Evolutionary conservation across 2,113 vertebrate genomes (phyloP).

Genomic region (Ibidorhyncha struthersii): DNA sequence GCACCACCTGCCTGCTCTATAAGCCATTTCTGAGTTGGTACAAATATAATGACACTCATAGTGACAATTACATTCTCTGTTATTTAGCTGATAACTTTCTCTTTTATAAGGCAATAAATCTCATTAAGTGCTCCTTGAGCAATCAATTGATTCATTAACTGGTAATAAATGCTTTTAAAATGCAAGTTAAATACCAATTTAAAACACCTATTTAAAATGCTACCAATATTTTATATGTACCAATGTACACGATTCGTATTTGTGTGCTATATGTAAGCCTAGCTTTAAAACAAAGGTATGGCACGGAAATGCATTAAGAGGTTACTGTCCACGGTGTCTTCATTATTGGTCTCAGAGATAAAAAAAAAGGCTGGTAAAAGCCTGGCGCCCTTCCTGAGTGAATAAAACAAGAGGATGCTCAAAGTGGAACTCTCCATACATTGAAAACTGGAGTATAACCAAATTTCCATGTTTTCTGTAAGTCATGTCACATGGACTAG

Average conservation of each 20-base stretch:
- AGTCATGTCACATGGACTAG: neutral
- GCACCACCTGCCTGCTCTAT: neutral
- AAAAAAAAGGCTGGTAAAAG: neutral
- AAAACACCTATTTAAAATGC: constrained; percentile 34
- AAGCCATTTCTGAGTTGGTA: neutral
- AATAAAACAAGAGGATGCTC: neutral
- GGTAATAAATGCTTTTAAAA: constrained; percentile 68
- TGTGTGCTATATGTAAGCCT: neutral
- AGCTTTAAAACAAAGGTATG: neutral
- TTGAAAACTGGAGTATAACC: neutral
- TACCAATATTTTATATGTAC: neutral
- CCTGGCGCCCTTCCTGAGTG: accelerated
- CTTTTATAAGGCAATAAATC: constrained; percentile 72
- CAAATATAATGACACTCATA: constrained; percentile 28
- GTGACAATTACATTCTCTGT: constrained; percentile 43
- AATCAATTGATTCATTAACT: constrained; percentile 73
- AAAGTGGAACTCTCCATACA: neutral
- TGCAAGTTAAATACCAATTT: constrained; percentile 65
- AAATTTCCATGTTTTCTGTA: neutral
- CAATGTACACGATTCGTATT: neutral
- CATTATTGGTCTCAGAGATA: neutral
- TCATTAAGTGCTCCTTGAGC: constrained; percentile 65
- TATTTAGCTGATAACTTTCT: constrained; percentile 52
- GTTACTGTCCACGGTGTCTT: neutral
- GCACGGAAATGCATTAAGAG: neutral